phyloP scores from a whole-genome alignment of 2,113 vertebrate species.

The Ictalurus punctatus region DNA sequence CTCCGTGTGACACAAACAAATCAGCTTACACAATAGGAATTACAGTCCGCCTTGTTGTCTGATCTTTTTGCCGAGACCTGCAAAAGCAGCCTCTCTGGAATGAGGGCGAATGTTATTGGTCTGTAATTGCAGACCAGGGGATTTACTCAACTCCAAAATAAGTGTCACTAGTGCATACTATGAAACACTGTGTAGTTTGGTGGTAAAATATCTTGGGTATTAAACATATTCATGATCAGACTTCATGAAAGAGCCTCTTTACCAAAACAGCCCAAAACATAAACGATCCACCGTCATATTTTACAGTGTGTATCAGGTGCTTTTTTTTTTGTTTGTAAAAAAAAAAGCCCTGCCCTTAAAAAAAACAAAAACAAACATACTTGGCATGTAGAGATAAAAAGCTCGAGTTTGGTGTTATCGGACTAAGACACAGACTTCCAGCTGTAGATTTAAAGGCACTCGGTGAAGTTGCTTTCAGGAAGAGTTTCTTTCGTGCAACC shows the following conservation, averaged over 20 bases:
- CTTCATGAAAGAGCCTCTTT: no score
- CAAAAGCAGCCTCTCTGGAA: not conserved
- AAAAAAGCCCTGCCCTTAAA: no score
- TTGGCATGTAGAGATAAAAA: not conserved
- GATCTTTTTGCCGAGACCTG: not conserved
- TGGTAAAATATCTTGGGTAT: no score
- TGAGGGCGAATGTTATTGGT: not conserved
- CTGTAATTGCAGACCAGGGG: not conserved
- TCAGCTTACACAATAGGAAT: slow-evolving; percentile 24
- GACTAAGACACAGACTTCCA: not conserved
- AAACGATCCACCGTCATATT: no score
- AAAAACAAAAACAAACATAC: not conserved
- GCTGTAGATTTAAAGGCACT: not conserved
- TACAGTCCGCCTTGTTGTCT: not conserved
- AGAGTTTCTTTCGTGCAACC: not conserved
- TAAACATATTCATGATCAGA: no score
- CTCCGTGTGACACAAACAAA: slow-evolving; percentile 5
- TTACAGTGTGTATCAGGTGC: no score
- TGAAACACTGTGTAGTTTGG: not conserved
- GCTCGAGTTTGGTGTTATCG: not conserved
- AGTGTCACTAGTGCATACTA: not conserved
- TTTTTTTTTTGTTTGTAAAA: no score
- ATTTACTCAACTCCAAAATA: not conserved
- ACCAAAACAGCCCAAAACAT: no score
- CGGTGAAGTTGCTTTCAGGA: not conserved